phyloP scores from a whole-genome alignment of 2,888 invertebrate species.

The Cylindroiulus punctatus region DNA sequence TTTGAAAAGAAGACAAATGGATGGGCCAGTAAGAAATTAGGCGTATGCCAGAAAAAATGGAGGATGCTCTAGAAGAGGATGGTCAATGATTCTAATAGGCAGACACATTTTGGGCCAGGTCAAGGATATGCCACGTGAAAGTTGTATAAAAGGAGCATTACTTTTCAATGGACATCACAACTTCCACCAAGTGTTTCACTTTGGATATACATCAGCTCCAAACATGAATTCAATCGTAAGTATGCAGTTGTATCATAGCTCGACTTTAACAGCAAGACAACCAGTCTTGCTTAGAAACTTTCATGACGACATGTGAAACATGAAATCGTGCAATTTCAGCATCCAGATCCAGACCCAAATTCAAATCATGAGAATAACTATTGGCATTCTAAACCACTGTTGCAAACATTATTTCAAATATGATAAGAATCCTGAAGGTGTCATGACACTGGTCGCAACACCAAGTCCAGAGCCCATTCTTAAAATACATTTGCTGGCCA shows the following conservation, averaged over 20 bases:
- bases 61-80: conserved; percentile 38
- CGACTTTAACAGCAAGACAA: no score
- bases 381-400: no score
- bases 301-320: background rate
- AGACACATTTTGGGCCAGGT: conserved; percentile 49
- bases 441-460: no score
- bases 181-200: background rate
- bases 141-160: conserved; percentile 17
- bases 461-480: no score
- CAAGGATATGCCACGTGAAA: conserved; percentile 36
- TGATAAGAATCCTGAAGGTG: no score
- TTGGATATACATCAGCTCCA: conserved; percentile 30
- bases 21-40: conserved; percentile 38
- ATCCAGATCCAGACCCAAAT: no score
- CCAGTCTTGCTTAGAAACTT: no score
- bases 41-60: conserved; percentile 37
- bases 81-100: conserved; percentile 48
- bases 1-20: conserved; percentile 22
- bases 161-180: conserved; percentile 19
- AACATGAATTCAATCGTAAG: conserved; percentile 31
- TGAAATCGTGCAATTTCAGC: no score
- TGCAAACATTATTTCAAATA: no score
- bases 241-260: background rate
- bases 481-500: no score
- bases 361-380: no score